Evolutionary conservation across 2,113 vertebrate genomes (phyloP), one percentile per base, ranked within the genome.

Genomic region (Halcyon senegalensis): DNA sequence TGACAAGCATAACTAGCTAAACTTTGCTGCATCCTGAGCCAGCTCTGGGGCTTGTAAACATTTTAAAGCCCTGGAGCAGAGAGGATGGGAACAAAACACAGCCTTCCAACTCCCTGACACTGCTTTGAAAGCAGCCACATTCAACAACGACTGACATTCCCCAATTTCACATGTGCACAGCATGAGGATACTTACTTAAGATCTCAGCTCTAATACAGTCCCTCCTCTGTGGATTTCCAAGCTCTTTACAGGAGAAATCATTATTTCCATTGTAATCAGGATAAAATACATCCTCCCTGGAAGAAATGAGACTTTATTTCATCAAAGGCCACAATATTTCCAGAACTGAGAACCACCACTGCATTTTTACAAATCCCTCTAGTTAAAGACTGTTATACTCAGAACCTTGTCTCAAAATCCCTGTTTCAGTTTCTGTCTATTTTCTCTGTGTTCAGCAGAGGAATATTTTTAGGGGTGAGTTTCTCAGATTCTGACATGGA

Each of bases 1-100:
- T 93, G 92, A 93, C 87, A 91, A 86, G 92, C 48, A n/a, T 75
- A 95, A 89, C 90, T 77, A 83, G 81, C 59, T 94, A 91, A 85
- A 93, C 56, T 89, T 72, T 18, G 43, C 43, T 83, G 94, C 89
- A 75, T 69, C 55, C 77, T 43, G 70, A 90, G 74, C 41, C 78
- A 89, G 58, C 66, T 95, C 77, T 46, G 74, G 53, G 66, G 66
- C 70, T 91, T 87, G 81, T 87, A 95, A 94, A 95, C 89, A 77
- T 91, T 85, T 76, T 44, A 84, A 89, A 50, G 46, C 56, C 73
- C 68, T 37, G 51, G 25, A 81, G 84, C 23, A 11, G 53, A 84
- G 39, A 93, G 37, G 53, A 23, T 91, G 62, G n/a, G 50, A 94
- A 96, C 48, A 87, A 79, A 90, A 75, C 62, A 58, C 53, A 90